Conservation (phyloP, 2,797 vertebrate species). For the Rhinatrema bivittatum region DNA sequence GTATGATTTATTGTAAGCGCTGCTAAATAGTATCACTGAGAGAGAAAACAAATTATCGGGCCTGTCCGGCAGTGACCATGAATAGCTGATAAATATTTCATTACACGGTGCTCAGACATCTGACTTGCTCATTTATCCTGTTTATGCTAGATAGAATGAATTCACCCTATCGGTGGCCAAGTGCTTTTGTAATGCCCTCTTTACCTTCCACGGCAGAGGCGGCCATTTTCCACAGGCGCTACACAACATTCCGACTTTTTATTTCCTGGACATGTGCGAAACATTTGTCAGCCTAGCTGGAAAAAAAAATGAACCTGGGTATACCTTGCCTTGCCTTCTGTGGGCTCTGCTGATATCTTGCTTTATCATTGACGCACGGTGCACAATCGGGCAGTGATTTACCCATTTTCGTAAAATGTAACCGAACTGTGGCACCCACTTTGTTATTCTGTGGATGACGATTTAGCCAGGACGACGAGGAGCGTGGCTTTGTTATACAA, state of each 20-base stretch:
- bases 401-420: too few species aligned
- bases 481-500: too few species aligned
- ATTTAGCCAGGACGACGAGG: too few species aligned
- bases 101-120: conserved; percentile 42
- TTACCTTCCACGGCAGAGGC: conserved; percentile 26
- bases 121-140: conserved; percentile 60
- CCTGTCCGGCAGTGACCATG: conserved; percentile 43
- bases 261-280: neutral
- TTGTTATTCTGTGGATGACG: too few species aligned
- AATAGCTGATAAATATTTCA: conserved; percentile 54
- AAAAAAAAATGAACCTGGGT: neutral
- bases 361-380: too few species aligned
- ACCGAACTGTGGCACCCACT: too few species aligned
- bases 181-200: conserved; percentile 57
- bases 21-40: conserved; percentile 34
- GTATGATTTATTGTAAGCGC: conserved; percentile 41
- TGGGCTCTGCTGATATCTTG: too few species aligned
- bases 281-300: neutral
- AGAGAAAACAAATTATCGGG: conserved; percentile 53
- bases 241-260: conserved; percentile 1
- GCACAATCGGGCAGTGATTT: too few species aligned
- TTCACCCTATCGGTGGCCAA: conserved; percentile 55
- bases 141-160: conserved; percentile 63
- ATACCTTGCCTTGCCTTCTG: too few species aligned
- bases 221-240: conserved; percentile 15